Evolutionary conservation across 2,888 invertebrate species (phyloP).

Genomic region (Catocala nupta): DNA sequence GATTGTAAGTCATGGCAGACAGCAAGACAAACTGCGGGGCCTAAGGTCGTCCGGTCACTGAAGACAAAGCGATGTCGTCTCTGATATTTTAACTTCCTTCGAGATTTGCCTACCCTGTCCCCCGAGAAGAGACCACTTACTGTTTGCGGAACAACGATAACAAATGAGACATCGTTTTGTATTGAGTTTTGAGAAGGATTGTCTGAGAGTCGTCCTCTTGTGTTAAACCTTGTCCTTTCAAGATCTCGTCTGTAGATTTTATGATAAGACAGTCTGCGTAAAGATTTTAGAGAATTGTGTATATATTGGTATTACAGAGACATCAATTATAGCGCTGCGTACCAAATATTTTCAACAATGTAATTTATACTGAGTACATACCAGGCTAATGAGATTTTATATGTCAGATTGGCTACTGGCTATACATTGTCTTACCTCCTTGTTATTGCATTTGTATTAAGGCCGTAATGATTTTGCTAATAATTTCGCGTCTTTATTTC

Average conservation of each 20-base stretch:
- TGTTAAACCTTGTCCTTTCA: slow-evolving; percentile 1
- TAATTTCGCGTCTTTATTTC: no score
- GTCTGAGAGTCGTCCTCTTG: neutral
- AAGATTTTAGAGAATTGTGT: neutral
- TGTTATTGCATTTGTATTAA: no score
- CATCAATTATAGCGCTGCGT: no score
- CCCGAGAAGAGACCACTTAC: slow-evolving; percentile 15
- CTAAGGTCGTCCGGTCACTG: slow-evolving; percentile 30
- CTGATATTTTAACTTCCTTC: slow-evolving; percentile 51
- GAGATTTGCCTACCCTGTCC: slow-evolving; percentile 35
- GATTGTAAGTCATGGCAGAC: slow-evolving; percentile 44
- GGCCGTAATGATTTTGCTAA: no score
- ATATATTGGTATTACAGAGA: no score
- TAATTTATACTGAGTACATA: no score
- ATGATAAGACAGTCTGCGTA: neutral
- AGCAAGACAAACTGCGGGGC: slow-evolving; percentile 47
- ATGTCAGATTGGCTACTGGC: no score
- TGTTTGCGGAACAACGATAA: slow-evolving; percentile 22
- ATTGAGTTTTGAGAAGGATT: slow-evolving; percentile 17
- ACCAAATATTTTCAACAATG: no score
- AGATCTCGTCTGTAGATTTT: slow-evolving; percentile 3
- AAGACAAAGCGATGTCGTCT: slow-evolving; percentile 50
- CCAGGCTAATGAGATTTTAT: no score
- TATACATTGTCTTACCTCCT: no score
- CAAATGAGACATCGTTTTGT: slow-evolving; percentile 27